Conservation (phyloP, 2,113 vertebrate genomes). For the Labrus mixtus region DNA sequence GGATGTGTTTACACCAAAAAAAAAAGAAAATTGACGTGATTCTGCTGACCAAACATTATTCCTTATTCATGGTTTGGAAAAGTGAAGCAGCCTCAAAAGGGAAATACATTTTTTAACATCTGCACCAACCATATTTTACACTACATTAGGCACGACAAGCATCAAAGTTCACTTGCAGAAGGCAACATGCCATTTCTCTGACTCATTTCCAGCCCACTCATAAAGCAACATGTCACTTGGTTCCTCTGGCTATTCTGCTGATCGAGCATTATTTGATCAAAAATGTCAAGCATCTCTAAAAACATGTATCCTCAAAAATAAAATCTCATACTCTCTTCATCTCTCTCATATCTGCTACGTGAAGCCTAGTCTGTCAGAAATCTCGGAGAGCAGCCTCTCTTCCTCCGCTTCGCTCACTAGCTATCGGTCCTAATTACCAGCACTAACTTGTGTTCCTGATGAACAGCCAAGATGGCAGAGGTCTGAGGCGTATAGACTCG, state of each 20-base stretch:
- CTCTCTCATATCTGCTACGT: slow-evolving; percentile 7
- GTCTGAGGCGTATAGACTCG: slow-evolving; percentile 47
- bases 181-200: slow-evolving; percentile 31
- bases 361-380: slow-evolving; percentile 46
- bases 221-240: slow-evolving; percentile 36
- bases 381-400: slow-evolving; percentile 7
- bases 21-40: slow-evolving; percentile 6
- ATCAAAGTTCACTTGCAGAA: slow-evolving; percentile 39
- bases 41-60: slow-evolving; percentile 46
- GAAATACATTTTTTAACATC: slow-evolving; percentile 57
- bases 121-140: slow-evolving; percentile 42
- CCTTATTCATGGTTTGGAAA: slow-evolving; percentile 56
- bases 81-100: slow-evolving; percentile 23
- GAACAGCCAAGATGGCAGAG: slow-evolving; percentile 59
- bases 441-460: slow-evolving; percentile 64
- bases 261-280: slow-evolving; percentile 31
- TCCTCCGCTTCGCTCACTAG: slow-evolving; percentile 30
- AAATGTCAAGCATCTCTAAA: slow-evolving; percentile 8
- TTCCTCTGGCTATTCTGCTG: slow-evolving; percentile 28
- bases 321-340: slow-evolving; percentile 18
- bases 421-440: slow-evolving; percentile 66
- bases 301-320: slow-evolving; percentile 6
- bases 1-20: not conserved
- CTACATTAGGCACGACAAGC: slow-evolving; percentile 37
- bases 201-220: slow-evolving; percentile 36